phyloP scores from a whole-genome alignment of 2,113 vertebrate species.

The Zosterops hypoxanthus region DNA sequence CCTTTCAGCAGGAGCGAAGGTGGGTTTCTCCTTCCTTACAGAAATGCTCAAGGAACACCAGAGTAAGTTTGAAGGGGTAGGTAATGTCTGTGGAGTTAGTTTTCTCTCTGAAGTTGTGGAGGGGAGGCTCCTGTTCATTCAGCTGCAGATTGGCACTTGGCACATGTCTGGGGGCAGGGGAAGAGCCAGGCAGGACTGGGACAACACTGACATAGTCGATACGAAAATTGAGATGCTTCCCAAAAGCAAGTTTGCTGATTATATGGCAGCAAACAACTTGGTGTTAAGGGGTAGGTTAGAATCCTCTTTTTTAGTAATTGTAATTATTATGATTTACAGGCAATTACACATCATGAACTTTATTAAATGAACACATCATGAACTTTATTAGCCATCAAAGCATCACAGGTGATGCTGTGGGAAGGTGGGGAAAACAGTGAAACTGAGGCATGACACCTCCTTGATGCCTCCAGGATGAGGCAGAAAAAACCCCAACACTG shows the following conservation, averaged over 20 bases:
- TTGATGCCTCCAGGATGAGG: neutral
- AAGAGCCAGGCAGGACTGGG: neutral
- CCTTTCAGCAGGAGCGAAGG: constrained; percentile 15
- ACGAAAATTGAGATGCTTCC: neutral
- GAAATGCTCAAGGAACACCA: neutral
- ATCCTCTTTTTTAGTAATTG: neutral
- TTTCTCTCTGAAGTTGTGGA: neutral
- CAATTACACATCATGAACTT: neutral
- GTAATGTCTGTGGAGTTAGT: neutral
- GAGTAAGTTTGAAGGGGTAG: neutral
- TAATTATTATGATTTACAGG: neutral
- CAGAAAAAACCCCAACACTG: neutral
- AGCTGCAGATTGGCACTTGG: neutral
- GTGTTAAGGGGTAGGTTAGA: neutral
- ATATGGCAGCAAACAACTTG: neutral
- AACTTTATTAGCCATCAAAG: neutral
- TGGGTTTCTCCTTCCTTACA: constrained; percentile 18
- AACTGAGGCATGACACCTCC: neutral
- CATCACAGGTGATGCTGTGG: neutral
- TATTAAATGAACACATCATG: neutral
- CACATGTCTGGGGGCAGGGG: neutral
- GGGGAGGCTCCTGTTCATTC: neutral
- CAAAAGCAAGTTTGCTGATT: constrained; percentile 1
- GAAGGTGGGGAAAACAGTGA: neutral
- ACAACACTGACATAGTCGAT: neutral